Evolutionary conservation across 1,140 invertebrate species (phyloP), one percentile per base, ranked within the genome.

Genomic region (Lordiphosa collinella): DNA sequence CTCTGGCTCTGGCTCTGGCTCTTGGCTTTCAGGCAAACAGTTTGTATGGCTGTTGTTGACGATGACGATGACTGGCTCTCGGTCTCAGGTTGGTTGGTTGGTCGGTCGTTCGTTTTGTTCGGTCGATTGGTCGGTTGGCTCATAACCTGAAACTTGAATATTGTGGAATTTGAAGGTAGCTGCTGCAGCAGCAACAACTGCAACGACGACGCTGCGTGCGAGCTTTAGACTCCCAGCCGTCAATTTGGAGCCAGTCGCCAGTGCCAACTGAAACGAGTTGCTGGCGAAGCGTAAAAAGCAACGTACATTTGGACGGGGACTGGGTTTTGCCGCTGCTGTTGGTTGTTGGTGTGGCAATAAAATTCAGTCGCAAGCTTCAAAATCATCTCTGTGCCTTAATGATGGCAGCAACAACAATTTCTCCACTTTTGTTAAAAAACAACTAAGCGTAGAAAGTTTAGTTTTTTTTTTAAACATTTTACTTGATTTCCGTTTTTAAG

Each of bases 121-220:
- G 44, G 14, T 55, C 46, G 41, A 16, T 32, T 60, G 52, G 57
- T 18, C 16, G 16, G 52, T 78, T 82, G 79, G 78, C 78, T 84
- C 78, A 84, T 84, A 84, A 84, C 78, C 72, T 84, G 78, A 84
- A 84, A 84, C 78, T 84, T 84, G 78, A 84, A 84, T 76, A 84
- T 84, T 84, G 78, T 84, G 78, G 78, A 84, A 84, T 84, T 84
- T 84, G 78, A 84, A 84, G 78, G 78, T 84, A 84, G 78, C 74
- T 48, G 63, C 58, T 50, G 31, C 65, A 57, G 35, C 56, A 57
- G 11, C 49, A 58, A 38, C 64, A 75, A 50, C 68, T 63, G 59
- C 74, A 69, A 63, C 75, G 65, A 49, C 62, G 49, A 37, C 57
- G 52, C 78, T 80, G 75, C 76, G 75, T 82, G 76, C 67, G 76